Conservation (phyloP, 2,797 vertebrate species). For the Saxicola maurus region DNA sequence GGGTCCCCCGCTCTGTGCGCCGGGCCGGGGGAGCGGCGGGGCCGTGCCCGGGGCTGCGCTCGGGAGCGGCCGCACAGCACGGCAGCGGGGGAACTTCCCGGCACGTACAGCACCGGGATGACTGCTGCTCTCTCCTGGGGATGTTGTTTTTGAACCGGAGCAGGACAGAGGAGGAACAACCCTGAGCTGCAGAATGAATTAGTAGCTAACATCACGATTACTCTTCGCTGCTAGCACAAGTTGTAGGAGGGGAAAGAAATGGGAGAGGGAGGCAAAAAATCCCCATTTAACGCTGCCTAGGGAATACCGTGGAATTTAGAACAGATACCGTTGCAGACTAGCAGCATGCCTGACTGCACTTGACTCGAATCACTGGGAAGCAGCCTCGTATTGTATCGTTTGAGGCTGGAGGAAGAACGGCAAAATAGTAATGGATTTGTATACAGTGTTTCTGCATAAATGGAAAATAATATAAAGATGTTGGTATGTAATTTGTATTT, state of each 20-base stretch:
- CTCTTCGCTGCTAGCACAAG: slow-evolving; percentile 56
- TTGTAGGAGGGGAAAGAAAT: slow-evolving; percentile 1
- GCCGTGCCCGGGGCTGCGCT: slow-evolving; percentile 61
- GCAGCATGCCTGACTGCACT: slow-evolving; percentile 69
- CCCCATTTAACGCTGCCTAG: slow-evolving; percentile 38
- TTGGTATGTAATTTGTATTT: slow-evolving; percentile 65
- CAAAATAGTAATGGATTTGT: slow-evolving; percentile 49
- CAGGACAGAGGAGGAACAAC: slow-evolving; percentile 31
- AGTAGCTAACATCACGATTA: slow-evolving; percentile 38
- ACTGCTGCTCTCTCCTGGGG: not conserved
- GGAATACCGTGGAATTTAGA: slow-evolving; percentile 72
- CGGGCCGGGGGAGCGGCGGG: slow-evolving; percentile 38
- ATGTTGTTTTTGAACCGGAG: slow-evolving; percentile 8
- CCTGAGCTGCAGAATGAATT: slow-evolving; percentile 49
- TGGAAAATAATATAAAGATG: slow-evolving; percentile 49
- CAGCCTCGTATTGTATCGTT: slow-evolving; percentile 69
- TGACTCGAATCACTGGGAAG: slow-evolving; percentile 77
- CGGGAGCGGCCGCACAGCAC: slow-evolving; percentile 36
- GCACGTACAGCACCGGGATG: slow-evolving; percentile 21
- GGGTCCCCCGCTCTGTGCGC: slow-evolving; percentile 28
- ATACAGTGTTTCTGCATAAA: slow-evolving; percentile 40
- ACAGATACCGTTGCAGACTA: slow-evolving; percentile 61
- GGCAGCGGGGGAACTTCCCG: slow-evolving; percentile 57
- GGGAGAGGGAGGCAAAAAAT: not conserved
- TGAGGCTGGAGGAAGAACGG: slow-evolving; percentile 52